Evolutionary conservation across 2,113 vertebrate genomes (phyloP).

Genomic region (Physeter macrocephalus): DNA sequence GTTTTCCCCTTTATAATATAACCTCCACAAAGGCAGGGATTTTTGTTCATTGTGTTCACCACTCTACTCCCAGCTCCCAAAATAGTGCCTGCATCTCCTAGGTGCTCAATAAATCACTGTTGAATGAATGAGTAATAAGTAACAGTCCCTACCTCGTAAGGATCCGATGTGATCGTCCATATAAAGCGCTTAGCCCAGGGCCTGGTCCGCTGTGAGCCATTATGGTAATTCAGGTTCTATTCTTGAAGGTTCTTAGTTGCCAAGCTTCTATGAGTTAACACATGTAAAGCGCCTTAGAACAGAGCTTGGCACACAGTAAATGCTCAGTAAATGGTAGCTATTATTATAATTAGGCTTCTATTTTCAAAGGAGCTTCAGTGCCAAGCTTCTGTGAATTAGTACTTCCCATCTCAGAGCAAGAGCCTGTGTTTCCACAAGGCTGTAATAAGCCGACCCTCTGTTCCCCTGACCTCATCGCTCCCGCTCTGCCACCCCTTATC

Average conservation of each 20-base stretch:
- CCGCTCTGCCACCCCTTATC: not conserved
- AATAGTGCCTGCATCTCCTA: not conserved
- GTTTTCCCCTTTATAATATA: not conserved
- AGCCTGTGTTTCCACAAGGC: not conserved
- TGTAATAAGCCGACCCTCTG: not conserved
- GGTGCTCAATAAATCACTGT: not conserved
- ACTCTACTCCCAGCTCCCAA: not conserved
- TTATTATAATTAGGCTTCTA: constrained; percentile 32
- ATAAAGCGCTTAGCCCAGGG: not conserved
- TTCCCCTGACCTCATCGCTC: not conserved
- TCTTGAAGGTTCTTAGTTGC: constrained; percentile 31
- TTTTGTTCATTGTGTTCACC: not conserved
- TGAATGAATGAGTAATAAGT: not conserved
- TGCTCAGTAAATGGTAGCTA: not conserved
- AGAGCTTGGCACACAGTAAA: not conserved
- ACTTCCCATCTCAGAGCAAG: not conserved
- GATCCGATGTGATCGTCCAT: not conserved
- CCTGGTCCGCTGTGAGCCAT: not conserved
- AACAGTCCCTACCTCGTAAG: not conserved
- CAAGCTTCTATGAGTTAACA: constrained; percentile 14
- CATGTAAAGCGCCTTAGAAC: not conserved
- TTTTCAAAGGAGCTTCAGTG: constrained; percentile 16
- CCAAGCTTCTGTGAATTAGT: not conserved
- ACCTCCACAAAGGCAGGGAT: not conserved
- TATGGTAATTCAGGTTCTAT: constrained; percentile 8